phyloP scores from a whole-genome alignment of 2,113 vertebrate genomes.

The Meleagris gallopavo region DNA sequence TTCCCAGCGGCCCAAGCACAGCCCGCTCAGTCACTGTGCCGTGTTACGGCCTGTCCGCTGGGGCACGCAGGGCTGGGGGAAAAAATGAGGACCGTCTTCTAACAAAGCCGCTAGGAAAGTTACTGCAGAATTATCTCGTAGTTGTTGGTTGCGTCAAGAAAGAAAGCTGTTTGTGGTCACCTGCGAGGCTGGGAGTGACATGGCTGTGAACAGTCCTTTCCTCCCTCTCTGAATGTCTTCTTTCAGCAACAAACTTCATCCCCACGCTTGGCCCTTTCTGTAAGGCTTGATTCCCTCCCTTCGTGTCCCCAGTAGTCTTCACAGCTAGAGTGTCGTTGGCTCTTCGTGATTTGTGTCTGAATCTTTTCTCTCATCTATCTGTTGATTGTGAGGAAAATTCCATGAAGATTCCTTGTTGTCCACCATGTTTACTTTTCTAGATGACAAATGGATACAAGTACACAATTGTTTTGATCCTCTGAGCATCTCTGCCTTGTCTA shows the following conservation, averaged over 20 bases:
- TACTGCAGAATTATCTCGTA: neutral
- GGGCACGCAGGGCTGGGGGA: neutral
- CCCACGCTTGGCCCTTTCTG: neutral
- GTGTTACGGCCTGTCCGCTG: neutral
- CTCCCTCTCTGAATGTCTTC: neutral
- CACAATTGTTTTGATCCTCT: neutral
- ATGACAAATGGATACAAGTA: neutral
- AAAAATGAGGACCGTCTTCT: neutral
- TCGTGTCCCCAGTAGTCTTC: neutral
- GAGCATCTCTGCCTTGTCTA: neutral
- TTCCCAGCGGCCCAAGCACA: neutral
- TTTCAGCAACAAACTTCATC: rapidly evolving
- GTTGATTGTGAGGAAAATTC: neutral
- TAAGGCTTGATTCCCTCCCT: neutral
- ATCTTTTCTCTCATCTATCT: neutral
- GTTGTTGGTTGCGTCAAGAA: neutral
- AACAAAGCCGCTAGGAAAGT: neutral
- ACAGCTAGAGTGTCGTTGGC: neutral
- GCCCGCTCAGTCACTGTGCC: rapidly evolving
- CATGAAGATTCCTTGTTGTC: neutral
- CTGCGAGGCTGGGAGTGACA: neutral
- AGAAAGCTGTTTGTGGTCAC: neutral
- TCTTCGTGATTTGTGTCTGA: neutral
- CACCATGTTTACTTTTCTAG: neutral
- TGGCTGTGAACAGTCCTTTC: neutral